These are phyloP conservation scores for Neocloeon triangulifer DNA, from an alignment of 1,140 invertebrate species.

Conservation along the genomic window DNA sequence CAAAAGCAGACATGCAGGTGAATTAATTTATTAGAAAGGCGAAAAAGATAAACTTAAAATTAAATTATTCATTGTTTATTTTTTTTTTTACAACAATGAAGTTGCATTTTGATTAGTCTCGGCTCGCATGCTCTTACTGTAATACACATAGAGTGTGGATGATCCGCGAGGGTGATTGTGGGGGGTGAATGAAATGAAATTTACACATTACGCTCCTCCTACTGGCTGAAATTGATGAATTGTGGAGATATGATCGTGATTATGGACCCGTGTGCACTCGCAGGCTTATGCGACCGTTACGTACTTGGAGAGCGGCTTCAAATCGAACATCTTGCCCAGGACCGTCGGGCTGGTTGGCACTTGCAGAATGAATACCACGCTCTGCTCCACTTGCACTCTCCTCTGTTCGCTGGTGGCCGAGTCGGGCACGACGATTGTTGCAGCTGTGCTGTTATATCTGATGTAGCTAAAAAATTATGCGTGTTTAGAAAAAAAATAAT, in stretches of 20 bases:
- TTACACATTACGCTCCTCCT: background rate
- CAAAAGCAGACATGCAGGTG: background rate
- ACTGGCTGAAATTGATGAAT: background rate
- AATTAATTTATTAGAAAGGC: background rate
- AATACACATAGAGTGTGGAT: background rate
- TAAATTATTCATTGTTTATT: background rate
- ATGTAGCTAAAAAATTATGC: no score
- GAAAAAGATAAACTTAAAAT: background rate
- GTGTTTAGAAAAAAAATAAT: no score
- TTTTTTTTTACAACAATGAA: background rate
- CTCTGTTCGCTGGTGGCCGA: no score
- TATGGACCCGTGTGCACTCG: background rate
- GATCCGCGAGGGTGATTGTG: background rate
- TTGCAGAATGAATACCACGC: constrained; percentile 20
- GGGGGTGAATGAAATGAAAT: background rate
- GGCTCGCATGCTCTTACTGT: background rate
- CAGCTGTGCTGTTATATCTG: no score
- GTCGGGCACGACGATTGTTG: no score
- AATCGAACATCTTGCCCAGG: constrained; percentile 42
- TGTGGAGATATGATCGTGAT: background rate
- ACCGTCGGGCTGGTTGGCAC: constrained; percentile 34
- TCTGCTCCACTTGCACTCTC: no score
- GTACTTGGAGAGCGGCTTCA: constrained; percentile 33
- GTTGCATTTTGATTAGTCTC: background rate
- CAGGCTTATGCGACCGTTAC: constrained; percentile 4